Evolutionary conservation across 92 coral and sea anemone species (phyloP).

Genomic region (Palythoa heliodiscus): DNA sequence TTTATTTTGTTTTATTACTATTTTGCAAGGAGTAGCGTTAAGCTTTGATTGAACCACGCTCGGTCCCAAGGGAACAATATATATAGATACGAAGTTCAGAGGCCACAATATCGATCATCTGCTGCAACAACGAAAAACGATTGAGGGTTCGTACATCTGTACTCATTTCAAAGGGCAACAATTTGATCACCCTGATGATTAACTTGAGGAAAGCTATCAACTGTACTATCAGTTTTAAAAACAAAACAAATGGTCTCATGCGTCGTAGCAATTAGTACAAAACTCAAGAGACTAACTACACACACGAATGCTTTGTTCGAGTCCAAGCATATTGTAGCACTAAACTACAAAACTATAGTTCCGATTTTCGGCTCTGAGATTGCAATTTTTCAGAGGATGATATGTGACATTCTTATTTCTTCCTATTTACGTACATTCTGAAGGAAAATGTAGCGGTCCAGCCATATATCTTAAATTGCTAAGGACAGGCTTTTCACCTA

Average conservation of each 20-base stretch:
- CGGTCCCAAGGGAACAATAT: conserved; percentile 23
- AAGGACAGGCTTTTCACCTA: not conserved
- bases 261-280: not conserved
- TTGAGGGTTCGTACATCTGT: conserved; percentile 28
- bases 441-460: not conserved
- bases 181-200: not conserved
- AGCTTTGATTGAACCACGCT: not conserved
- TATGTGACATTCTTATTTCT: not conserved
- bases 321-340: not conserved
- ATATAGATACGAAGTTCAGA: not conserved
- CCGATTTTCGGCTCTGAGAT: not conserved
- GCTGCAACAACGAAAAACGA: conserved; percentile 27
- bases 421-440: not conserved
- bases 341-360: not conserved
- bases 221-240: not conserved
- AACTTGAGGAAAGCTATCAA: not conserved
- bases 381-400: not conserved
- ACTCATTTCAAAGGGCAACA: not conserved
- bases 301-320: not conserved
- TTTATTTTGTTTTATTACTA: not conserved
- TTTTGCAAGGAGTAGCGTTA: conserved; percentile 7
- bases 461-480: not conserved
- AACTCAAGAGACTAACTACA: not conserved
- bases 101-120: not conserved
- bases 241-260: not conserved